Percentiles rank a stretch among this genome's conserved stretches.
phyloP scores from a whole-genome alignment of 2,113 vertebrate species.

The Catharus minimus region DNA sequence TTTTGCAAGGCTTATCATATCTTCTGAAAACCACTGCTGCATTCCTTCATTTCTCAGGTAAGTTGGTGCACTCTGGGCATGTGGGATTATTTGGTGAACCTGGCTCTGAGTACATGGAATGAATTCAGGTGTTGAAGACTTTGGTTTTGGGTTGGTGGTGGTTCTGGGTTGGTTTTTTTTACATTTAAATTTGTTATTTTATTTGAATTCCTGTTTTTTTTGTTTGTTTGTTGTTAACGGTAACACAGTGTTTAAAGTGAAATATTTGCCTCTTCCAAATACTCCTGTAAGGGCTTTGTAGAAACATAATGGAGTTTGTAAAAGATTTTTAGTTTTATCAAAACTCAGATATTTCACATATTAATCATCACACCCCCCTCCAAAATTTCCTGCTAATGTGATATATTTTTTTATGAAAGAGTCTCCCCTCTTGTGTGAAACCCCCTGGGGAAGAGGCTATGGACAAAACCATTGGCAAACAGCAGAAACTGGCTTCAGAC shows the following conservation, averaged over 20 bases:
- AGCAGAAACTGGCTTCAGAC: conserved; percentile 65
- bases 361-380: conserved; percentile 25
- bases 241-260: background rate
- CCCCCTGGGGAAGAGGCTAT: conserved; percentile 64
- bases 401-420: conserved; percentile 69
- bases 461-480: conserved; percentile 66
- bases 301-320: background rate
- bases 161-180: background rate
- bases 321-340: background rate
- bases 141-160: background rate
- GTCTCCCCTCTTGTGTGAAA: conserved; percentile 70
- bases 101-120: background rate
- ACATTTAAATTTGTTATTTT: background rate
- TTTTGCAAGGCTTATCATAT: conserved; percentile 49
- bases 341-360: conserved; percentile 22
- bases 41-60: conserved; percentile 46
- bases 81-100: background rate
- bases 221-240: background rate
- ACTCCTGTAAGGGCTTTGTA: background rate
- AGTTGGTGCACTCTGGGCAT: background rate
- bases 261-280: conserved; percentile 15
- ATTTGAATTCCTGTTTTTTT: background rate
- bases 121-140: background rate
- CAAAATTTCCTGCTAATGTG: conserved; percentile 58
- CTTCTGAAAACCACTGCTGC: conserved; percentile 10